These are phyloP conservation scores for Caenorhabditis tropicalis DNA, from an alignment of 1,140 invertebrate genomes.

Conservation along the genomic window DNA sequence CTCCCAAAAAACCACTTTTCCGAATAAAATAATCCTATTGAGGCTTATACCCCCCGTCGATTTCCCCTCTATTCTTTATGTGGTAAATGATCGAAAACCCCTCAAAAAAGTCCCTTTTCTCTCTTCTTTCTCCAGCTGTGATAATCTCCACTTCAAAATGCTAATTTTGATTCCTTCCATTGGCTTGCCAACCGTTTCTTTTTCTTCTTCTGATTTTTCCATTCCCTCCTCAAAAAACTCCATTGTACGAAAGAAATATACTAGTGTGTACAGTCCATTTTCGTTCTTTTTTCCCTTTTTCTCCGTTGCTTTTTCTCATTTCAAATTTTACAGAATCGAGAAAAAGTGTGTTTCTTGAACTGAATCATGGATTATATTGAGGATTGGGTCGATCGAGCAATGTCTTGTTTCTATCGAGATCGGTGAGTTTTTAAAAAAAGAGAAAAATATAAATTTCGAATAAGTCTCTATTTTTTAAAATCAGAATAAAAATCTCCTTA, in stretches of 20 bases:
- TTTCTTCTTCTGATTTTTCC: background rate
- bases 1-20: background rate
- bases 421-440: background rate
- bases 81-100: too few species aligned
- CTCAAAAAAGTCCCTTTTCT: background rate
- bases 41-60: conserved; percentile 9
- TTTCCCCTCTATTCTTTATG: background rate
- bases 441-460: too few species aligned
- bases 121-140: background rate
- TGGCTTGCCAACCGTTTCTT: too few species aligned
- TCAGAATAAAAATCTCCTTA: background rate
- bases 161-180: too few species aligned
- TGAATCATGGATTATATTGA: conserved; percentile 47
- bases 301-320: too few species aligned
- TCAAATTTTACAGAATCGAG: background rate
- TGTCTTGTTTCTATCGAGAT: conserved; percentile 49
- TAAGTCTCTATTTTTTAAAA: too few species aligned
- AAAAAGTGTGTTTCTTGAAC: background rate
- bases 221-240: too few species aligned
- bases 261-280: too few species aligned
- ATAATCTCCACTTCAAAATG: conserved; percentile 14
- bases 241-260: too few species aligned
- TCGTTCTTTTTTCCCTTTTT: too few species aligned
- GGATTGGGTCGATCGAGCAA: conserved; percentile 50
- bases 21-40: background rate